A percentile compares a stretch with the other conserved stretches of the same genome.
These are phyloP conservation scores for Cactoblastis cactorum DNA, from an alignment of 2,888 invertebrate species.

Conservation along the genomic window DNA sequence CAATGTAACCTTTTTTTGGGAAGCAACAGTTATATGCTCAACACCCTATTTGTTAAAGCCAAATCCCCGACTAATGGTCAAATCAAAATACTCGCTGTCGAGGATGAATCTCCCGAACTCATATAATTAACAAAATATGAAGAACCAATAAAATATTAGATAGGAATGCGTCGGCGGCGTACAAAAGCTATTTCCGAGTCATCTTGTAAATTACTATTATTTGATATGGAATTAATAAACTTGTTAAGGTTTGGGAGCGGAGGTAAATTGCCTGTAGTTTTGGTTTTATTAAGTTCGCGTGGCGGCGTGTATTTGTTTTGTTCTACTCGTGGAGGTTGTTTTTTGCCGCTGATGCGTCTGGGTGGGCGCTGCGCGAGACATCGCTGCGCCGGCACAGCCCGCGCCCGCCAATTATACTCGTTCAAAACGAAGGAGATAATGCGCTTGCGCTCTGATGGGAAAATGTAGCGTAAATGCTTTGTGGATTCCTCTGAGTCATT, in stretches of 20 bases:
- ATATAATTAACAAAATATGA: conserved; percentile 66
- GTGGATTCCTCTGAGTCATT: conserved; percentile 52
- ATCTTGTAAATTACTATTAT: conserved; percentile 76
- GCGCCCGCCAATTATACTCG: conserved; percentile 54
- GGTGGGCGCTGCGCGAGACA: conserved; percentile 73
- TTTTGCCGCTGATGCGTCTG: conserved; percentile 62
- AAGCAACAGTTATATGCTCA: conserved; percentile 8
- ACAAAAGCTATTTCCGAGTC: conserved; percentile 67
- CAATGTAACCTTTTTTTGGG: not conserved
- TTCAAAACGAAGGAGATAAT: conserved; percentile 45
- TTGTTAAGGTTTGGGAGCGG: conserved; percentile 74
- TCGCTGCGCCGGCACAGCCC: conserved; percentile 57
- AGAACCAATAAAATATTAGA: conserved; percentile 64
- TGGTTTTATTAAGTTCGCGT: conserved; percentile 75
- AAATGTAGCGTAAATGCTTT: conserved; percentile 58
- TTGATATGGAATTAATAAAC: conserved; percentile 78
- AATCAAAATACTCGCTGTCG: conserved; percentile 7
- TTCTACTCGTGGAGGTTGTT: conserved; percentile 61
- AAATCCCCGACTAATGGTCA: conserved; percentile 18
- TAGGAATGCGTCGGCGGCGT: conserved; percentile 66
- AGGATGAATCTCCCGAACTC: conserved; percentile 22
- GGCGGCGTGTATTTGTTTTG: conserved; percentile 73
- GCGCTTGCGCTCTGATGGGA: conserved; percentile 48
- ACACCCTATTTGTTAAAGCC: conserved; percentile 12
- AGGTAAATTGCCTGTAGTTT: conserved; percentile 69